Evolutionary conservation across 2,888 invertebrate species (phyloP).

Genomic region (Mylabris sibirica): DNA sequence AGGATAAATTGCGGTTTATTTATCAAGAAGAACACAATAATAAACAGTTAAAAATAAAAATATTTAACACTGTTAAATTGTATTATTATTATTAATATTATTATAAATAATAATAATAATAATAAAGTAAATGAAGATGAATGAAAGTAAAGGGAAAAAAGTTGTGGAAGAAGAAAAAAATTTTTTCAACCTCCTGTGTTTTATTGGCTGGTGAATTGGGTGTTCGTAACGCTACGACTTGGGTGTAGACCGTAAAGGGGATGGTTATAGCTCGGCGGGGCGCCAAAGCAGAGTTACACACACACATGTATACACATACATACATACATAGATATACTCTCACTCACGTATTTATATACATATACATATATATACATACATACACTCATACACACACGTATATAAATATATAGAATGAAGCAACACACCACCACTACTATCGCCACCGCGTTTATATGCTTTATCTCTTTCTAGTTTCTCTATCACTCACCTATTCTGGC

Average conservation of each 20-base stretch:
- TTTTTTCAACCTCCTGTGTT: constrained; percentile 15
- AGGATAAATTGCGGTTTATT: not conserved
- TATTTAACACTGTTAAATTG: not conserved
- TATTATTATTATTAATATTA: no score
- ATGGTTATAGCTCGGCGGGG: constrained; percentile 61
- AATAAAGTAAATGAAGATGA: not conserved
- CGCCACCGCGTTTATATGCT: constrained; percentile 26
- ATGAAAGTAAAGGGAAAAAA: not conserved
- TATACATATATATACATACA: not conserved
- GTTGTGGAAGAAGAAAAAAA: not conserved
- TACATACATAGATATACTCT: not conserved
- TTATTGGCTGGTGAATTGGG: constrained; percentile 21
- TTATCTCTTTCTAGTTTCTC: constrained; percentile 15
- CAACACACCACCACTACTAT: constrained; percentile 19
- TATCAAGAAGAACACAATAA: not conserved
- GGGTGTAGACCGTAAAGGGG: constrained; percentile 58
- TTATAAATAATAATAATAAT: not conserved
- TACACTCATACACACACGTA: not conserved
- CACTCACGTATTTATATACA: not conserved
- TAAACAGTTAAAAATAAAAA: constrained; percentile 1
- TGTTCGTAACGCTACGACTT: constrained; percentile 55
- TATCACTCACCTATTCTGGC: constrained; percentile 55
- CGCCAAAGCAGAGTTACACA: constrained; percentile 55
- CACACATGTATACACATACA: constrained; percentile 19
- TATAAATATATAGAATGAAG: not conserved